phyloP scores from a whole-genome alignment of 30 jellyfish, hydroid and myxozoan genomes.

The Chironex yamaguchii region DNA sequence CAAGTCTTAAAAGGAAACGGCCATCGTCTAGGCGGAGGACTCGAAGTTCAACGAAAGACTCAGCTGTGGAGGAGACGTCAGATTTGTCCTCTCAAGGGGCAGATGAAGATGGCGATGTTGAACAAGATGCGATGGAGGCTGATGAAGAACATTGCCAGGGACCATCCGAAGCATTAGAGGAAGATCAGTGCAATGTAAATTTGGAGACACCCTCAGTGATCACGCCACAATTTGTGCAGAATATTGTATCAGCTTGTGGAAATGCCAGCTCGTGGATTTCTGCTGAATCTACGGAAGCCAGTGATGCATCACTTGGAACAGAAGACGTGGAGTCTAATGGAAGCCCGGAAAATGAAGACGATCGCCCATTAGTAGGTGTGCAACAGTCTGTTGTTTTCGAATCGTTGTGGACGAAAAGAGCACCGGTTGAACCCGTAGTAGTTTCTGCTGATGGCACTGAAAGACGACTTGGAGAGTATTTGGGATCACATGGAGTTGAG shows the following conservation, averaged over 20 bases:
- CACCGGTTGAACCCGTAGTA: constrained; percentile 88
- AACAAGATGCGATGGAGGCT: background rate
- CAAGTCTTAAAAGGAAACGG: background rate
- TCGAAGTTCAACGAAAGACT: background rate
- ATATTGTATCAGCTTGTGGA: constrained; percentile 81
- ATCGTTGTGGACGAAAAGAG: constrained; percentile 91
- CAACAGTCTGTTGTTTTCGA: constrained; percentile 81
- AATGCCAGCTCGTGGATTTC: constrained; percentile 48
- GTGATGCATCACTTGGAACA: background rate
- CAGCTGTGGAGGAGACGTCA: background rate
- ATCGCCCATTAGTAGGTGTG: background rate
- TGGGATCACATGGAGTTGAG: constrained; percentile 82
- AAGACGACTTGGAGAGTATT: constrained; percentile 65
- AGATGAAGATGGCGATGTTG: background rate
- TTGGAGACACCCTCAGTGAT: constrained; percentile 12
- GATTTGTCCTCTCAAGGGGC: background rate
- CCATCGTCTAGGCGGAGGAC: background rate
- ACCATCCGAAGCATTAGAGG: background rate
- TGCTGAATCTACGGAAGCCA: background rate
- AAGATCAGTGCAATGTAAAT: too few species aligned
- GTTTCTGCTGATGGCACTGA: constrained; percentile 47
- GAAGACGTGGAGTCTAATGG: background rate
- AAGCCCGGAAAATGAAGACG: background rate
- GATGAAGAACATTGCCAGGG: background rate
- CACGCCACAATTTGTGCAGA: constrained; percentile 70